Evolutionary conservation across 2,888 invertebrate species (phyloP).

Genomic region (Phlogophora meticulosa): DNA sequence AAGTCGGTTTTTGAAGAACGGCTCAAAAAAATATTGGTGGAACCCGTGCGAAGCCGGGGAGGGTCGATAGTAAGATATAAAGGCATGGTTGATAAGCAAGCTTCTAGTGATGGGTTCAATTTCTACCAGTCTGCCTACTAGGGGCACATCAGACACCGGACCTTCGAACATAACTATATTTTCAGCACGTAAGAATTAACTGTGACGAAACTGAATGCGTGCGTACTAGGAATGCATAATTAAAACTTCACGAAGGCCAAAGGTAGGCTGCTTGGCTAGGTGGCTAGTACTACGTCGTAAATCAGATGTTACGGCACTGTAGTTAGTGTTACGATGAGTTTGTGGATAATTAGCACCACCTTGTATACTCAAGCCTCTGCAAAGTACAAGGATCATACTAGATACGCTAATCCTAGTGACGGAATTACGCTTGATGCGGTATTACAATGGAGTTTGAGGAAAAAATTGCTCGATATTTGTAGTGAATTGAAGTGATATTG

Average conservation of each 20-base stretch:
- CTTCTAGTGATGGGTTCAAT: too few relatives aligned
- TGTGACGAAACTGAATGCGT: conserved; percentile 1
- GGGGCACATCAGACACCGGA: too few relatives aligned
- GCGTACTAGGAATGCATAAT: background rate
- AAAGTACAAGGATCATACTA: conserved; percentile 24
- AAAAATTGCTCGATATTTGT: background rate
- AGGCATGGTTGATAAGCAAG: too few relatives aligned
- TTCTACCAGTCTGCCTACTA: too few relatives aligned
- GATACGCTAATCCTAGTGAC: conserved; percentile 24
- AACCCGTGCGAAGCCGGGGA: too few relatives aligned
- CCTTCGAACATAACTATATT: too few relatives aligned
- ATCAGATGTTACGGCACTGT: conserved; percentile 30
- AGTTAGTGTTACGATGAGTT: conserved; percentile 52
- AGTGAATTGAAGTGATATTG: background rate
- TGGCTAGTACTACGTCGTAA: conserved; percentile 30
- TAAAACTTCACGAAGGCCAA: conserved; percentile 28
- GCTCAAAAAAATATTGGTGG: too few relatives aligned
- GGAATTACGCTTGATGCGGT: too few relatives aligned
- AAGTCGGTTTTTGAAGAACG: too few relatives aligned
- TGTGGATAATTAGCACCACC: conserved; percentile 56
- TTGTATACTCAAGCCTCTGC: conserved; percentile 29
- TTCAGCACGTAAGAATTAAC: background rate
- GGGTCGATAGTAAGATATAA: too few relatives aligned
- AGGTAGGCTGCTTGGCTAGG: background rate
- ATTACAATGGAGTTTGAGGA: background rate